Evolutionary conservation across 2,797 vertebrate species (phyloP).

Genomic region (Darevskia nairensis): DNA sequence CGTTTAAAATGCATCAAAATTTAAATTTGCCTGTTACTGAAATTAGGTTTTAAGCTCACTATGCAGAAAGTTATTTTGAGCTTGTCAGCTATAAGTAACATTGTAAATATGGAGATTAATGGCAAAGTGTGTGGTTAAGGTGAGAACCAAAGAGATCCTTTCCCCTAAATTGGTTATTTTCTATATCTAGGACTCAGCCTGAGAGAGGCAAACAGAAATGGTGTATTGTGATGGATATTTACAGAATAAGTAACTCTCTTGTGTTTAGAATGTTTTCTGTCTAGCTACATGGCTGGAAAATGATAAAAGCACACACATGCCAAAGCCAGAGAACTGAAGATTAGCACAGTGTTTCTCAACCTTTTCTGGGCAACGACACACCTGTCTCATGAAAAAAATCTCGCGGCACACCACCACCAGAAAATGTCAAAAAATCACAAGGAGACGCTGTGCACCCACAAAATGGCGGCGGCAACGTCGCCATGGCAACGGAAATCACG

Average conservation of each 20-base stretch:
- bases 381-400: too few relatives aligned
- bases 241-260: not conserved
- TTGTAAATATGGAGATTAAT: constrained; percentile 8
- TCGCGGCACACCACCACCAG: too few relatives aligned
- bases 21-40: not conserved
- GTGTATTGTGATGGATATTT: not conserved
- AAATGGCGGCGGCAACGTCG: too few relatives aligned
- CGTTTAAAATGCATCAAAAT: not conserved
- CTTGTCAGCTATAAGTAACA: not conserved
- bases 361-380: too few relatives aligned
- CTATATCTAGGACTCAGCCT: not conserved
- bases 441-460: too few relatives aligned
- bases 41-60: not conserved
- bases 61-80: constrained; percentile 10
- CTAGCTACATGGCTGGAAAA: not conserved
- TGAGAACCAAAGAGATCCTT: not conserved
- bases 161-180: not conserved
- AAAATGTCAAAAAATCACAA: too few relatives aligned
- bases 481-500: too few relatives aligned
- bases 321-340: not conserved
- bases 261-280: not conserved
- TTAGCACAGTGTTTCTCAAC: not conserved
- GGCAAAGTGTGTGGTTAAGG: not conserved
- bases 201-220: not conserved
- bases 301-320: not conserved